These are phyloP conservation scores for Megaceryle alcyon DNA, from an alignment of 2,797 vertebrate species.

Conservation along the genomic window DNA sequence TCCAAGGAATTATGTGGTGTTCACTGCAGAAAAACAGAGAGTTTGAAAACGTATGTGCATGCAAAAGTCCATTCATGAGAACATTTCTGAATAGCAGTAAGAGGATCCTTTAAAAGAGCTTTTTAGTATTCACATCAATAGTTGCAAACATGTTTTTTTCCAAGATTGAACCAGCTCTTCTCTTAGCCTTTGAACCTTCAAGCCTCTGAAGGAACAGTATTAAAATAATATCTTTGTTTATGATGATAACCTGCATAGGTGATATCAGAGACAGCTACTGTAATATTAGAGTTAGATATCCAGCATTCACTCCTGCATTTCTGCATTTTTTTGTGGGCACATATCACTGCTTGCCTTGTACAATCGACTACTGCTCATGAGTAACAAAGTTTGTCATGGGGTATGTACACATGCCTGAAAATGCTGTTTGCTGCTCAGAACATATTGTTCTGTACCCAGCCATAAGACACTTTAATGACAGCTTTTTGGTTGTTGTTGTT, in stretches of 20 bases:
- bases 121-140: neutral
- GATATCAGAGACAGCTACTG: neutral
- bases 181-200: neutral
- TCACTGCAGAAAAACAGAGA: neutral
- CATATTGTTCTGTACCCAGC: neutral
- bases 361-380: neutral
- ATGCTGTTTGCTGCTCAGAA: neutral
- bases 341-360: neutral
- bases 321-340: neutral
- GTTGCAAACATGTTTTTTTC: neutral
- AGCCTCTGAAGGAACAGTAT: conserved; percentile 1
- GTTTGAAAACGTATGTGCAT: neutral
- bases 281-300: neutral
- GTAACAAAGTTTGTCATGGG: neutral
- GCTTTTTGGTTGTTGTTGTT: neutral
- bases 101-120: neutral
- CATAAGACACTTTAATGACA: neutral
- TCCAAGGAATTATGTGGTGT: neutral
- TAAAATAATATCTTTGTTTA: conserved; percentile 29
- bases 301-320: neutral
- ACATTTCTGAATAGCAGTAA: neutral
- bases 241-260: conserved; percentile 3
- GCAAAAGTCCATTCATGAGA: neutral
- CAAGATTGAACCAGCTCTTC: neutral
- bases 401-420: neutral